Base-by-base conservation (phyloP, 2,888 invertebrate species). In the Parapristionchus giblindavisi region DNA sequence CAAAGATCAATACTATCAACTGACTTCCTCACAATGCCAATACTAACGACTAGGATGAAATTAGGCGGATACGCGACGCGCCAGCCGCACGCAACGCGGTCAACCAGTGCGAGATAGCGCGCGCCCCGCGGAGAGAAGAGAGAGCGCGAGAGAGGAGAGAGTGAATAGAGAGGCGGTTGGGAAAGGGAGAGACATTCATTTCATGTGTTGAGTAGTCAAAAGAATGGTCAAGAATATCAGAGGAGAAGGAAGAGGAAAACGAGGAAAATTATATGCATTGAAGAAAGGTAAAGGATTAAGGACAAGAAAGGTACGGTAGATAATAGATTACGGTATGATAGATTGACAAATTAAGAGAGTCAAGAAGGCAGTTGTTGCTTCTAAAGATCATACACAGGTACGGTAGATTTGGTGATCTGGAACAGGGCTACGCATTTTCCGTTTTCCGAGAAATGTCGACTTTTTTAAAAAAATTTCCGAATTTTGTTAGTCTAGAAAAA, bases 71-170 rank as follows among this genome's bases (percentile, higher is more conserved):
- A 17, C 68, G 68, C 68, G 52, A 68, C 68, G 68, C 68, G 68
- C 24, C 24, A 34, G 65, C 48, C 68, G 68, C 68, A 36, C 68
- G 68, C 68, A 36, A 32, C 40, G 68, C 68, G 68, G 68, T 32
- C 34, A 3, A 17, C 56, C 27, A 24, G n/a, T 54, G n/a, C n/a
- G 56, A 54, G 56, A 54, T 14, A 54, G 56, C 56, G 56, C n/a
- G 17, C n/a, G 56, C 11, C 56, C 6, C 11, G 56, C 56, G 56
- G 56, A 54, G 56, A 54, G 56, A 6, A 6, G 56, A n/a, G n/a
- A n/a, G 6, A 5, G 56, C 17, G n/a, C n/a, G 11, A n/a, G 56
- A 14, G 56, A n/a, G n/a, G n/a, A n/a, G n/a, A n/a, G n/a, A n/a
- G n/a, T n/a, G n/a, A n/a, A n/a, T n/a, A n/a, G n/a, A n/a, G n/a